Evolutionary conservation across 2,888 invertebrate species (phyloP), one percentile per base, ranked within the genome.

Genomic region (Latheticus oryzae): DNA sequence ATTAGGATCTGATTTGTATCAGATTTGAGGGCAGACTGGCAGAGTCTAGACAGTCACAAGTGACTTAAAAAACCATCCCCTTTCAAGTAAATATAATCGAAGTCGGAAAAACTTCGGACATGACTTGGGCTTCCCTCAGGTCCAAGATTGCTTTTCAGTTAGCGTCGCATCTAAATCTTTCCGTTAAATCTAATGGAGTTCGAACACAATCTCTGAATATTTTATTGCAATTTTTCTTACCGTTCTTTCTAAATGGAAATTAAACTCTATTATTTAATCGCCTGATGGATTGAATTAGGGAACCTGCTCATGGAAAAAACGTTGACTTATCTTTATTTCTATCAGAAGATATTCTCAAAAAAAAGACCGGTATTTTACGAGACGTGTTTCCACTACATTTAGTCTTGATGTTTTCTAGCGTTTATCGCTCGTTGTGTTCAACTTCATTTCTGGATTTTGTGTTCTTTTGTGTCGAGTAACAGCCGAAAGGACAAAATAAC

Each of bases 341-440:
- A 42, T 30, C 37, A 17, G 13, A 40, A 15, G 30, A 37, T 23
- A 45, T 51, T 43, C 17, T 23, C 5, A 37, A 19, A 43, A 56
- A 54, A 48, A 54, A 37, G 24, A 28, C 32, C 42, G 13, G 52
- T 42, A 58, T 51, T 63, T 58, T 62, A 62, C 58, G 64, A 56
- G 58, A 60, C 64, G 61, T 58, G 63, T 64, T 70, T 69, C 70
- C 70, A 58, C 61, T 65, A 68, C 69, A 70, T 70, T 70, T 68
- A 66, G 66, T 63, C 62, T 60, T 63, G 67, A 65, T 68, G 66
- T 66, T 66, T 62, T 60, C 61, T 56, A 45, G 61, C 65, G 63
- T 67, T 68, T 66, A 68, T 67, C 66, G 63, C 60, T 62, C 64
- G 62, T 65, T 62, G 62, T 56, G 61, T 62, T 58, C 57, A 57